Evolutionary conservation across 1,140 invertebrate genomes (phyloP), one percentile per base, ranked within the genome.

Genomic region (Drosophila jambulina): DNA sequence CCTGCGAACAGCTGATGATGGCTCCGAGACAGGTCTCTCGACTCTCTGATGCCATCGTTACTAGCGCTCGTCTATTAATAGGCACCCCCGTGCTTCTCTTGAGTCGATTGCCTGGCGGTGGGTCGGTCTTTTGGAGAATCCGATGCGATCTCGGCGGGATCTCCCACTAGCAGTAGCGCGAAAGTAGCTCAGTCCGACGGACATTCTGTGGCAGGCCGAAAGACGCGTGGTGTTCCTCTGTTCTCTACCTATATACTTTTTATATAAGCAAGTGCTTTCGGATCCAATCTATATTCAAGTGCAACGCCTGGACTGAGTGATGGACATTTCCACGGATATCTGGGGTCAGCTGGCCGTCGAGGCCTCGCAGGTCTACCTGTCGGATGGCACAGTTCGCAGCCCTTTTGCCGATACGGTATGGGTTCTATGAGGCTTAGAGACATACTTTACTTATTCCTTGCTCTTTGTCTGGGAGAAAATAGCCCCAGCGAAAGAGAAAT

Each of bases 291-390:
- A 70, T 62, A 69, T 15, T 60, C 53, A 29, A 49, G 29, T 49
- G 25, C 9, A n/a, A 6, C 17, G n/a, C 15, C 32, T 38, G 40
- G 38, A 40, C 23, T 57, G 49, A 75, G 42, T 25, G 68, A 92
- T 92, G 91, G 91, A 92, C 82, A 92, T 93, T 62, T 91, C 90
- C 60, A 93, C 92, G 27, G 92, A 93, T 87, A 92, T 97, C 78
- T 97, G 96, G 96, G 96, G 96, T 64, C 96, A 97, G 92, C 93
- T 97, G 75, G 96, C 96, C 56, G 94, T 97, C 42, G 96, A 97
- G 93, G 96, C 96, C 38, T 96, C 96, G 78, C 96, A 97, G 93
- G 96, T 97, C 68, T 97, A 97, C 93, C 94, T 97, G 76, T 95
- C 95, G 40, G 97, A 97, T 93, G 96, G 96, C 51, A 96, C 95